These are phyloP conservation scores for Andricus grossulariae DNA, from an alignment of 1,140 invertebrate species.

Conservation along the genomic window DNA sequence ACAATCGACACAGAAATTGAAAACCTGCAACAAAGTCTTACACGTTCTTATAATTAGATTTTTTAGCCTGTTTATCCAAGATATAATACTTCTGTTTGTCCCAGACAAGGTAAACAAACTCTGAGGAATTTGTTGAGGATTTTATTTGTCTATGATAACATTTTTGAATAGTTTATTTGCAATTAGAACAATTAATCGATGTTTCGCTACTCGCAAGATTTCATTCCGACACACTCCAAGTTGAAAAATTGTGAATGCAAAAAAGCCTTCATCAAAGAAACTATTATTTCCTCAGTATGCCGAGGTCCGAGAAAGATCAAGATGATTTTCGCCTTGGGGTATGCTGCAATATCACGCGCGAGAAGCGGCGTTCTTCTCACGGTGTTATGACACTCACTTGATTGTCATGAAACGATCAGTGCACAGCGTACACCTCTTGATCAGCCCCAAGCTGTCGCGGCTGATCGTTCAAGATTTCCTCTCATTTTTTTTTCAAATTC, in stretches of 20 bases:
- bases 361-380: conserved; percentile 20
- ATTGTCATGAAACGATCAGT: conserved; percentile 40
- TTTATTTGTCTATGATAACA: too few species aligned
- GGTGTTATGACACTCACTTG: conserved; percentile 35
- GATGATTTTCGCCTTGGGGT: conserved; percentile 14
- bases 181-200: too few species aligned
- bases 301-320: conserved; percentile 27
- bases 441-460: not conserved
- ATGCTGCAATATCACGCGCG: conserved; percentile 21
- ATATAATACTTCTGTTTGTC: too few species aligned
- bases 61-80: too few species aligned
- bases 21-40: not conserved
- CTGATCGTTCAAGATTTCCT: not conserved
- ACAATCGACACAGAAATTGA: conserved; percentile 22
- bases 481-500: not conserved
- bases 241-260: not conserved
- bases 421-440: conserved; percentile 9
- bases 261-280: conserved; percentile 13
- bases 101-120: too few species aligned
- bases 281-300: conserved; percentile 7
- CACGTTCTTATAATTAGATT: not conserved
- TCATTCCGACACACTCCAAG: too few species aligned
- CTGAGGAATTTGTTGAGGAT: too few species aligned
- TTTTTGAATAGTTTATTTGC: too few species aligned
- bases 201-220: too few species aligned